Conservation (phyloP, 2,113 vertebrate genomes). For the Archocentrus centrarchus region DNA sequence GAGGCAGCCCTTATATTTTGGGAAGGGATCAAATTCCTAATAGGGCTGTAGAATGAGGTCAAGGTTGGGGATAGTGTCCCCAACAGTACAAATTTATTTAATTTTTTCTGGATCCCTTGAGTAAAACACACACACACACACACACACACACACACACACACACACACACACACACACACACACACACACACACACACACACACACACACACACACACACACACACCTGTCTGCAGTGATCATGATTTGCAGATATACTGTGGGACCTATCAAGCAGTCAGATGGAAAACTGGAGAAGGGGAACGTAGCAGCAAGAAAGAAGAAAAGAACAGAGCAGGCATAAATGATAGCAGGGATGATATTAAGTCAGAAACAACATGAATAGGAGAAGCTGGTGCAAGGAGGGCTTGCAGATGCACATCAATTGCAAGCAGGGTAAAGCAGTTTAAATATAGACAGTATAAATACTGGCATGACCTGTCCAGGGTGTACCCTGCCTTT, state of each 20-base stretch:
- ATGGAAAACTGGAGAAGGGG: background rate
- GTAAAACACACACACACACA: too few relatives aligned
- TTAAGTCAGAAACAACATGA: background rate
- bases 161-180: too few relatives aligned
- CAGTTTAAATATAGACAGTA: background rate
- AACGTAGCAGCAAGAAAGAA: too few relatives aligned
- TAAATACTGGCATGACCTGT: background rate
- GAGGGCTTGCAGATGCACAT: background rate
- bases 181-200: too few relatives aligned
- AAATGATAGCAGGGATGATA: background rate
- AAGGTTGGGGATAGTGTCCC: background rate
- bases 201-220: too few relatives aligned
- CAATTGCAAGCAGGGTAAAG: background rate
- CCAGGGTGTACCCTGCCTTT: background rate
- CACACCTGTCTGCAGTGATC: too few relatives aligned
- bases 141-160: too few relatives aligned
- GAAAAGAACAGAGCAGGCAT: background rate
- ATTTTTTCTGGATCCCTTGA: too few relatives aligned
- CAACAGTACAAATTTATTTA: background rate
- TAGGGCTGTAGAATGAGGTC: background rate
- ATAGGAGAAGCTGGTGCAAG: background rate
- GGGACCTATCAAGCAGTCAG: background rate
- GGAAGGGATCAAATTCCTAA: constrained; percentile 9
- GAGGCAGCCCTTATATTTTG: constrained; percentile 18
- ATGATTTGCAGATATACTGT: background rate